Base-by-base conservation (phyloP, 2,797 vertebrate genomes). In the Cyclopterus lumpus region DNA sequence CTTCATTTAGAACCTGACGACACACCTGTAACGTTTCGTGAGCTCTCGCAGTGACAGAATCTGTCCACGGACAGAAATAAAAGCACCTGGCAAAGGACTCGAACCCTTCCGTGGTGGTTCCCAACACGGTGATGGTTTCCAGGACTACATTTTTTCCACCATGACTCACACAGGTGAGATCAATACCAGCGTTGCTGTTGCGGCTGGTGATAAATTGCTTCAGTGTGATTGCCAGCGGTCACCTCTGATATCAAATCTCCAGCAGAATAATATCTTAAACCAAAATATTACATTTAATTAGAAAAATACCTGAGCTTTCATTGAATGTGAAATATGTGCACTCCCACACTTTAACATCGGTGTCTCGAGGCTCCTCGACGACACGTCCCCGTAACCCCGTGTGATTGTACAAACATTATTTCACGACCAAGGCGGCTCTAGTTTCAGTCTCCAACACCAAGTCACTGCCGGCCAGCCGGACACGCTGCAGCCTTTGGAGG, bases 401-500 rank as follows among this genome's bases (percentile, higher is more conserved):
- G 72, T 38, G 59, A 71, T 67, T 55, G 30, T 72, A 30, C 26
- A 75, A 83, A 83, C 49, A 68, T 80, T 75, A 38, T 79, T 73
- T 76, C 58, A 73, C 18, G 15, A 38, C 40, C 44, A 14, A n/a
- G 40, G 20, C 15, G 3, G 46, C 60, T 74, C 44, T 32, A 62
- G 44, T 57, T 70, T 54, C 26, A 9, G 51, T 34, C 40, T 49
- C 20, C 73, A 58, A 58, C 64, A 30, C 15, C 36, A 34, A 46
- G 64, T 68, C 63, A 53, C 30, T 32, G 8, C 24, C 26, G 38
- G 57, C 46, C 67, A 44, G 70, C 73, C 64, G 69, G 68, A 83
- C 34, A 22, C 79, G 79, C 76, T 79, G 77, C 83, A 86, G 67
- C 69, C 54, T 55, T 42, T 44, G 46, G 51, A 67, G 78, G 75